phyloP scores from a whole-genome alignment of 2,797 vertebrate species.

The Limnodromus scolopaceus region DNA sequence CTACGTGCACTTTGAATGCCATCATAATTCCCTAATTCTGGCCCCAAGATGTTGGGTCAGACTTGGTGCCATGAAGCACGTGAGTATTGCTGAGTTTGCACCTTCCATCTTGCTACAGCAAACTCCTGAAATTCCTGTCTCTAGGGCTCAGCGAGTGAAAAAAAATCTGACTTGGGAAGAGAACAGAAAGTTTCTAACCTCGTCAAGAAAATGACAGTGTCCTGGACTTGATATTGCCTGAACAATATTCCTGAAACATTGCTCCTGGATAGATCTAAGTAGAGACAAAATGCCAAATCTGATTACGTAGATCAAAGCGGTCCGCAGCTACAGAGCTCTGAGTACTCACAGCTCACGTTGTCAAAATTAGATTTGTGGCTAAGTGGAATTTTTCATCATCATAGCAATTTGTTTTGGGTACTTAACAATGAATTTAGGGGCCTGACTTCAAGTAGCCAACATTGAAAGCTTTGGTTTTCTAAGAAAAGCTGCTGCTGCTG shows the following conservation, averaged over 20 bases:
- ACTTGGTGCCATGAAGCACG: neutral
- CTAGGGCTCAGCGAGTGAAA: neutral
- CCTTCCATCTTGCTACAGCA: neutral
- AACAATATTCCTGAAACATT: neutral
- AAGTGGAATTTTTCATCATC: constrained; percentile 46
- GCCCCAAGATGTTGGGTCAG: neutral
- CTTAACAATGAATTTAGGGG: neutral
- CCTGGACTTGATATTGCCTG: neutral
- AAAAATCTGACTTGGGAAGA: neutral
- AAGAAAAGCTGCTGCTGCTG: neutral
- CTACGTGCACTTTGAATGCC: neutral
- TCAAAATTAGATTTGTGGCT: constrained; percentile 43
- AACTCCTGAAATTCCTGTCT: neutral
- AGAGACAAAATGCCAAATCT: constrained; percentile 28
- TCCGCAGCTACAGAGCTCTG: constrained; percentile 7
- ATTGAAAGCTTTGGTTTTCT: neutral
- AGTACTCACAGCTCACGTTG: neutral
- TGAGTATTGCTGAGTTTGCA: neutral
- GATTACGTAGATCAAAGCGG: constrained; percentile 32
- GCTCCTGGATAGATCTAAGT: neutral
- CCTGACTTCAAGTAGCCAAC: neutral
- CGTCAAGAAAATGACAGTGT: neutral
- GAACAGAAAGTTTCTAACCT: neutral
- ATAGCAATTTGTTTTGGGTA: constrained; percentile 21
- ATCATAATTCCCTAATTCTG: neutral